phyloP scores from a whole-genome alignment of 2,888 invertebrate genomes.

The Erpobdella octoculata region DNA sequence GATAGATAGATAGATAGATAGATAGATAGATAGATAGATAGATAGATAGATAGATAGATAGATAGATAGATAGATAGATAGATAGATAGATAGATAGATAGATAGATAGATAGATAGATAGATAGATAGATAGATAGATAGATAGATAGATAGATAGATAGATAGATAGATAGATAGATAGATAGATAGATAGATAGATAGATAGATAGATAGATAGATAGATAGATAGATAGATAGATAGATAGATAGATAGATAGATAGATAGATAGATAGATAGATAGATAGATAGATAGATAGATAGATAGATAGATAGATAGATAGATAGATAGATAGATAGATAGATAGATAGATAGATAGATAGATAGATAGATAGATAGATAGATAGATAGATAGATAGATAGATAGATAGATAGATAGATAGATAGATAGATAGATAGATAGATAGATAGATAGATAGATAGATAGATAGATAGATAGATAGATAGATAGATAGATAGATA shows the following conservation, averaged over 20 bases:
- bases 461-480: conserved; percentile 11
- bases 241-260: conserved; percentile 5
- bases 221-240: conserved; percentile 11
- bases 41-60: conserved; percentile 9
- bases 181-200: background rate
- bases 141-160: conserved; percentile 4
- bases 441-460: conserved; percentile 5
- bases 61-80: background rate
- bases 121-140: conserved; percentile 4
- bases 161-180: conserved; percentile 2
- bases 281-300: conserved; percentile 12
- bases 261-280: conserved; percentile 2
- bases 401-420: conserved; percentile 2
- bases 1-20: background rate
- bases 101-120: conserved; percentile 7
- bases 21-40: too few relatives aligned
- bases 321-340: conserved; percentile 12
- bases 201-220: conserved; percentile 5
- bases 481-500: conserved; percentile 5
- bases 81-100: conserved; percentile 12
- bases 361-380: conserved; percentile 4
- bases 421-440: background rate
- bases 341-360: conserved; percentile 7
- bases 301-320: background rate
- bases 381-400: conserved; percentile 4